These are phyloP conservation scores for Nyctalus aviator DNA, from an alignment of 2,797 vertebrate genomes.

Conservation along the genomic window DNA sequence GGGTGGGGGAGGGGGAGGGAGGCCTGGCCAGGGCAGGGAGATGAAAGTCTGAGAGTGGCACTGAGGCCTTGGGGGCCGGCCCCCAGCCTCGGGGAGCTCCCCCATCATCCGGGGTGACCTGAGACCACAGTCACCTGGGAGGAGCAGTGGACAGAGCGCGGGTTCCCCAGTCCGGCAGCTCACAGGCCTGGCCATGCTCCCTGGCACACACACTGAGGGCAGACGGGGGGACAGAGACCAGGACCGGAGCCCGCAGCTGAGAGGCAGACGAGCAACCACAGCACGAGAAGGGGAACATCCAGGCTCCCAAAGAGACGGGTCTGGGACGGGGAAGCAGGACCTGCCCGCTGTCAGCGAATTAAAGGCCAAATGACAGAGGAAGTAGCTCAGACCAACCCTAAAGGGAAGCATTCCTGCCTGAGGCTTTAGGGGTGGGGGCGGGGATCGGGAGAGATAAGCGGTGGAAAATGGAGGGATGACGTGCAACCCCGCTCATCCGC, in stretches of 20 bases:
- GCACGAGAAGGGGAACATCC: background rate
- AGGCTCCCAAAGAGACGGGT: rapidly evolving
- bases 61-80: background rate
- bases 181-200: background rate
- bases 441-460: background rate
- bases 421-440: background rate
- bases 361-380: background rate
- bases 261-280: background rate
- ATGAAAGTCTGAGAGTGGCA: background rate
- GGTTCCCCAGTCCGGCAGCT: rapidly evolving
- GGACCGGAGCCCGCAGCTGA: background rate
- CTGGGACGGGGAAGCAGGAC: background rate
- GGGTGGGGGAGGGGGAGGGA: rapidly evolving
- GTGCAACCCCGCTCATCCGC: rapidly evolving
- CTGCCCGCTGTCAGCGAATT: too few relatives aligned
- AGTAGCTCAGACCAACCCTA: background rate
- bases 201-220: background rate
- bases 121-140: background rate
- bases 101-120: background rate
- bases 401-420: background rate
- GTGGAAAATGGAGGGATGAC: background rate
- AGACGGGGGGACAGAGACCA: background rate
- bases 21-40: rapidly evolving
- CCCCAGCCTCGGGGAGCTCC: background rate
- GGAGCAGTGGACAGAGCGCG: background rate